phyloP scores from a whole-genome alignment of 2,888 invertebrate genomes.

The Tuberolachnus salignus region DNA sequence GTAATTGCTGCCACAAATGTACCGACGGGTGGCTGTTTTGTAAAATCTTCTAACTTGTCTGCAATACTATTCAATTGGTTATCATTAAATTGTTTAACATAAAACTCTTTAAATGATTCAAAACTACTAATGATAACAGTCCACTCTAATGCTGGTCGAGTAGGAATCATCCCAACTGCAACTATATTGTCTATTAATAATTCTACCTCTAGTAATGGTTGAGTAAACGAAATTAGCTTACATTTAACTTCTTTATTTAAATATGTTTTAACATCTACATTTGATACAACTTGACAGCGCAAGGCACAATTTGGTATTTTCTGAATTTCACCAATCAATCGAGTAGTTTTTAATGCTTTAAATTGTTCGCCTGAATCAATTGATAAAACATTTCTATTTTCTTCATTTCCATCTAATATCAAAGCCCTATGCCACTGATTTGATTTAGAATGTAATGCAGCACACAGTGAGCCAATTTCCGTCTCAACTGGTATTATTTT shows the following conservation, averaged over 20 bases:
- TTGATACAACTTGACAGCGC: not conserved
- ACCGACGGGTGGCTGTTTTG: not conserved
- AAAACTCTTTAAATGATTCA: conserved; percentile 40
- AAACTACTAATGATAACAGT: conserved; percentile 8
- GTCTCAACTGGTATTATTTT: conserved; percentile 27
- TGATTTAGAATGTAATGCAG: conserved; percentile 23
- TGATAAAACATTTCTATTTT: conserved; percentile 10
- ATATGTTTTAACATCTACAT: conserved; percentile 18
- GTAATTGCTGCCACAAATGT: conserved; percentile 7
- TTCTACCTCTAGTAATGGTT: conserved; percentile 22
- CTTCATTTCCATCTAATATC: not conserved
- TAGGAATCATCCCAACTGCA: not conserved
- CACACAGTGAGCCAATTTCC: conserved; percentile 49
- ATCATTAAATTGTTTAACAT: not conserved
- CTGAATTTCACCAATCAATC: conserved; percentile 37
- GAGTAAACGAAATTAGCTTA: conserved; percentile 12
- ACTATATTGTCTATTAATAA: not conserved
- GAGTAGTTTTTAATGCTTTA: conserved; percentile 26
- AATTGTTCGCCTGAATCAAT: conserved; percentile 39
- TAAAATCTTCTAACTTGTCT: not conserved
- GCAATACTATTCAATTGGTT: not conserved
- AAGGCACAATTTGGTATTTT: conserved; percentile 45
- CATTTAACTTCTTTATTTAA: conserved; percentile 24
- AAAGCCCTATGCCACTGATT: conserved; percentile 36
- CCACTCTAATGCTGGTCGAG: not conserved